Evolutionary conservation across 2,113 vertebrate genomes (phyloP), one percentile per base, ranked within the genome.

Genomic region (Silurus asotus): DNA sequence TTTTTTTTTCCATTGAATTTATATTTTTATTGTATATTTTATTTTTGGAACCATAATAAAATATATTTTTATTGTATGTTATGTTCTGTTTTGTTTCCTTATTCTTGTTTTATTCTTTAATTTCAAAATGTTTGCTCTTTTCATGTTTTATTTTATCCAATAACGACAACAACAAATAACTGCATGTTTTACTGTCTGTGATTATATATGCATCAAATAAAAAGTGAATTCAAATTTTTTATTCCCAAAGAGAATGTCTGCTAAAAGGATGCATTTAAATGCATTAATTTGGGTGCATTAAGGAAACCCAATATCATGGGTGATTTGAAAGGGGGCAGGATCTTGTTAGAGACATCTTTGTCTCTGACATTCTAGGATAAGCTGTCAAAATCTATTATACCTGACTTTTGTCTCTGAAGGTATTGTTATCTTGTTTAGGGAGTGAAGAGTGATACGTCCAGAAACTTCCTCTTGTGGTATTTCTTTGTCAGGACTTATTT

Each of bases 321-420:
- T 82, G 76, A 85, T 91, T 88, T 76, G 23, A 87, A 84, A 87
- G 88, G 82, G 89, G 87, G 84, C 8, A 72, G 88, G 79, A 58
- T 45, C 48, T 20, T 49, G 72, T 59, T 75, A 89, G 65, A 89
- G 85, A 86, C 84, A 80, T 72, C 83, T 88, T 92, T 91, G 89
- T 93, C 85, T 86, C 83, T 78, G 78, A 89, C 85, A 88, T 91
- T 87, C 67, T 69, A 79, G 56, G 55, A 85, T 82, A 75, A 82
- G 82, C 72, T 82, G 56, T 84, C 67, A 84, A 45, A 72, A 89
- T 81, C 86, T 89, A 92, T 89, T 59, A 90, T 91, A 91, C 89
- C 62, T 55, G 19, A 15, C 86, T 89, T 86, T 69, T 67, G 81
- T 90, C 72, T 85, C 23, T 87, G n/a, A 76, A 70, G 37, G 59